phyloP scores from a whole-genome alignment of 1,140 invertebrate genomes.

The Zaprionus davidi region DNA sequence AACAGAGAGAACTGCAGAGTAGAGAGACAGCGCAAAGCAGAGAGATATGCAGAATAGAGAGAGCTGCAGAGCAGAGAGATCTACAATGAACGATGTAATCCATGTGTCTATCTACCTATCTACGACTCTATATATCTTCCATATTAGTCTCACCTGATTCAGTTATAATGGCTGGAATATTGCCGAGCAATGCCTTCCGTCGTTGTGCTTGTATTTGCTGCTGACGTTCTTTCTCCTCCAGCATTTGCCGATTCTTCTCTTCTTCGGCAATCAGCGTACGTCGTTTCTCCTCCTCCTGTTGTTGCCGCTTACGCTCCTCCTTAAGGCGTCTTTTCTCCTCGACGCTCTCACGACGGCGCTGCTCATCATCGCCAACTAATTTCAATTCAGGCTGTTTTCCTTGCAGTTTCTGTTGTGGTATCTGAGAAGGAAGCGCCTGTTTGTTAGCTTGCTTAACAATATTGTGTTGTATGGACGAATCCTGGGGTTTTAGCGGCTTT shows the following conservation, averaged over 20 bases:
- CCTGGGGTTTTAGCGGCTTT: slow-evolving; percentile 44
- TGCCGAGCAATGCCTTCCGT: slow-evolving; percentile 73
- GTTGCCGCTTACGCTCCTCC: slow-evolving; percentile 85
- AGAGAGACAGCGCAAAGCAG: no score
- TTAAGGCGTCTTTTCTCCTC: slow-evolving; percentile 65
- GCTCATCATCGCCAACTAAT: slow-evolving; percentile 54
- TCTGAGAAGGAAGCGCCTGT: slow-evolving; percentile 19
- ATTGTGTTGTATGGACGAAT: not conserved
- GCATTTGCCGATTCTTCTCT: slow-evolving; percentile 64
- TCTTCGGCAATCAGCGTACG: slow-evolving; percentile 69
- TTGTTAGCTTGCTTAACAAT: slow-evolving; percentile 39
- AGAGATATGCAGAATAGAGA: no score
- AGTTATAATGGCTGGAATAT: slow-evolving; percentile 17
- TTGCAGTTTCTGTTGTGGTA: slow-evolving; percentile 66
- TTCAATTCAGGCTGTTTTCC: slow-evolving; percentile 29
- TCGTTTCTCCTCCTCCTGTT: slow-evolving; percentile 85
- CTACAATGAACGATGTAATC: no score
- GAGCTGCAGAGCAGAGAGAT: no score
- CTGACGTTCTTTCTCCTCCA: slow-evolving; percentile 76
- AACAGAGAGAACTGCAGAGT: no score
- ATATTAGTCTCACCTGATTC: slow-evolving; percentile 25
- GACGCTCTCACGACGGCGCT: slow-evolving; percentile 58
- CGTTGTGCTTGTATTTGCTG: slow-evolving; percentile 79
- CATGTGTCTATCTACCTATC: no score
- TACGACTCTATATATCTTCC: not conserved